These are phyloP conservation scores for Scomber japonicus DNA, from an alignment of 2,113 vertebrate species.

Conservation along the genomic window DNA sequence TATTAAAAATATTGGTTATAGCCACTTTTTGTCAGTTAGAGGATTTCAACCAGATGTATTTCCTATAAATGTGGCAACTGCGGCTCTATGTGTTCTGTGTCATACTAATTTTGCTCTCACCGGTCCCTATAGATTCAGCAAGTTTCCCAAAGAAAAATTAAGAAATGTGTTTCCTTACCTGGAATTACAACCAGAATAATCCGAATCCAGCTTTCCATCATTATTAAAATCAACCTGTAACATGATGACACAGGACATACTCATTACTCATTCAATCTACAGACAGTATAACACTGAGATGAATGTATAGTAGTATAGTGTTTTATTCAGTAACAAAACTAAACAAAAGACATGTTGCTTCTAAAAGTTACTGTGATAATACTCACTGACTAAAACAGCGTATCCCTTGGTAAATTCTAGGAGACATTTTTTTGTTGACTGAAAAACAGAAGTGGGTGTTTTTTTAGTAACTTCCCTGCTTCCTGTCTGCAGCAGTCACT, in stretches of 20 bases:
- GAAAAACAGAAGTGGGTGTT: conserved; percentile 67
- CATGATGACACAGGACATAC: not conserved
- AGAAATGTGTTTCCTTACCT: conserved; percentile 47
- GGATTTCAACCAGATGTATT: no score
- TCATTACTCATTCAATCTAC: not conserved
- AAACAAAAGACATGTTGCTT: not conserved
- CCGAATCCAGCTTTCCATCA: conserved; percentile 59
- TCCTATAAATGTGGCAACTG: no score
- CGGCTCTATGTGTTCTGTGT: no score
- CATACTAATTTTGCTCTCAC: no score
- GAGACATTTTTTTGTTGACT: not conserved
- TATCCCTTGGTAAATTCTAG: not conserved
- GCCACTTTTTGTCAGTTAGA: no score
- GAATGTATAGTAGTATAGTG: not conserved
- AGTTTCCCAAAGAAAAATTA: no score
- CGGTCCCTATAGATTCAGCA: no score
- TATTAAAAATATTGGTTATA: no score
- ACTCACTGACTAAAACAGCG: not conserved
- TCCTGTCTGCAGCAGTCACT: not conserved
- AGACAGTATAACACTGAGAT: not conserved
- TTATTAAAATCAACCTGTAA: conserved; percentile 39
- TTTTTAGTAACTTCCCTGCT: not conserved
- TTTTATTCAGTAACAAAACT: no score
- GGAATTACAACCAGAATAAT: conserved; percentile 32
- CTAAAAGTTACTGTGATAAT: not conserved